Evolutionary conservation across 2,797 vertebrate species (phyloP).

Genomic region (Denticeps clupeoides): DNA sequence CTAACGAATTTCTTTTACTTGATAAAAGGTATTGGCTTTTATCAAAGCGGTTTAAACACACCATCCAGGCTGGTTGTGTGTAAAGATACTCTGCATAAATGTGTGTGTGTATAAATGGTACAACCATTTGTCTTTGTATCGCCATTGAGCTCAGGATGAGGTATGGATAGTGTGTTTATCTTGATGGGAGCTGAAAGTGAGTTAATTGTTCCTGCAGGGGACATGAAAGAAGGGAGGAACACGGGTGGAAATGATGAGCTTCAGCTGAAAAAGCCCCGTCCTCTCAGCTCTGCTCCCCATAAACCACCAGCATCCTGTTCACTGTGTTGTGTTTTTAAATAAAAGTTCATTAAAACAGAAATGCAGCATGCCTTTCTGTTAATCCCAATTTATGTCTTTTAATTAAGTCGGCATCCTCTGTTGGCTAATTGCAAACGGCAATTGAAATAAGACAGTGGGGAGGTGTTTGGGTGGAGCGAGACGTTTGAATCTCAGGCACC

Average conservation of each 20-base stretch:
- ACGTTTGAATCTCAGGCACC: constrained; percentile 19
- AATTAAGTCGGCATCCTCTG: constrained; percentile 46
- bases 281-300: constrained; percentile 34
- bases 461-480: constrained; percentile 20
- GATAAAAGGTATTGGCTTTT: constrained; percentile 21
- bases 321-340: constrained; percentile 26
- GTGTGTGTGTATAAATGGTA: background rate
- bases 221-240: constrained; percentile 44
- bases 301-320: constrained; percentile 31
- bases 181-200: constrained; percentile 61
- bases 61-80: constrained; percentile 19
- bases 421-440: constrained; percentile 39
- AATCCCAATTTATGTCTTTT: constrained; percentile 46
- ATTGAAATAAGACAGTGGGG: constrained; percentile 20
- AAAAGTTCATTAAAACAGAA: constrained; percentile 47
- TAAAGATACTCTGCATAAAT: background rate
- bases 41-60: constrained; percentile 28
- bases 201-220: constrained; percentile 65
- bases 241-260: constrained; percentile 47
- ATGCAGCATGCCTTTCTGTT: constrained; percentile 39
- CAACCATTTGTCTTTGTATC: too few relatives aligned
- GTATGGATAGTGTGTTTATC: constrained; percentile 44
- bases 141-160: constrained; percentile 24
- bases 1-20: constrained; percentile 18
- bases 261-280: constrained; percentile 51